These are phyloP conservation scores for Peromyscus aztecus DNA, from an alignment of 2,797 vertebrate species.

Conservation along the genomic window DNA sequence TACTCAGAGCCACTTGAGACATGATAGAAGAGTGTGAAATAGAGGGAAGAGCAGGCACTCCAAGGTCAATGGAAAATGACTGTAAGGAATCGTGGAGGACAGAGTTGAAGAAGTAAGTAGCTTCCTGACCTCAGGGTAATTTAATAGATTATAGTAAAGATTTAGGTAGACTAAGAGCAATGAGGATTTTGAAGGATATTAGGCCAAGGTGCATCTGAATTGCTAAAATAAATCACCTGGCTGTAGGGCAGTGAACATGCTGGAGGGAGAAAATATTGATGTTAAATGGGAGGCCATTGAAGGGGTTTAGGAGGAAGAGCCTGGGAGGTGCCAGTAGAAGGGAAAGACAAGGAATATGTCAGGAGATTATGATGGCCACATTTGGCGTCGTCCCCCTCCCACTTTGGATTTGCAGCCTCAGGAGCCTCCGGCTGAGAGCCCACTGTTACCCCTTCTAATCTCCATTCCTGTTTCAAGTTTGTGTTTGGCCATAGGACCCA, in stretches of 20 bases:
- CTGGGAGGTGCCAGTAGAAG: not conserved
- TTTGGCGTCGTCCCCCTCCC: not conserved
- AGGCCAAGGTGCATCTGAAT: not conserved
- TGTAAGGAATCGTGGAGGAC: not conserved
- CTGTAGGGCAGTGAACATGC: not conserved
- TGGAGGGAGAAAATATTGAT: not conserved
- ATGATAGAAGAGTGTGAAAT: too few relatives aligned
- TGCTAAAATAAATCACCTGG: not conserved
- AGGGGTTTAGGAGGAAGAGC: not conserved
- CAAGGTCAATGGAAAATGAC: not conserved
- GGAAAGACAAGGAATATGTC: too few relatives aligned
- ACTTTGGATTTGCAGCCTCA: not conserved
- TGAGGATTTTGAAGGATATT: not conserved
- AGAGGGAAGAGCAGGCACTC: not conserved
- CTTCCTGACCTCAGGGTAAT: accelerated
- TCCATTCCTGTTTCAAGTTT: not conserved
- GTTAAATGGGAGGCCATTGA: not conserved
- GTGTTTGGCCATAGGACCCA: not conserved
- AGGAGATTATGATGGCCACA: not conserved
- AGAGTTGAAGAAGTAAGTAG: not conserved
- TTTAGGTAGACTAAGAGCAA: not conserved
- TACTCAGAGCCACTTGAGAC: not conserved
- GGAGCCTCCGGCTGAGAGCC: not conserved
- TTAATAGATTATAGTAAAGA: not conserved
- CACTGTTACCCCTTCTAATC: not conserved